These are phyloP conservation scores for Amazona guildingii DNA, from an alignment of 2,113 vertebrate species.

Conservation along the genomic window DNA sequence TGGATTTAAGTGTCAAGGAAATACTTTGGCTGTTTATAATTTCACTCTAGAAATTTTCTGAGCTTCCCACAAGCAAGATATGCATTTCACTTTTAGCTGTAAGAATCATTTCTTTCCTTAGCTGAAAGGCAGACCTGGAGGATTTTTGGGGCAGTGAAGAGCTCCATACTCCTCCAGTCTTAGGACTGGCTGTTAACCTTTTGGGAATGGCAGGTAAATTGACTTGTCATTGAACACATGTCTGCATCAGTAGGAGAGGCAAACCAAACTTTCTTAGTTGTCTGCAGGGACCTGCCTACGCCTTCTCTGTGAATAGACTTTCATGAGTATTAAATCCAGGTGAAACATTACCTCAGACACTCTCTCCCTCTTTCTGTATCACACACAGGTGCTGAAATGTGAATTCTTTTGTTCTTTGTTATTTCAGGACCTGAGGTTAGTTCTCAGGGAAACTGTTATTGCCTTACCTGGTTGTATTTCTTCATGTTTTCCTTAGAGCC, in stretches of 20 bases:
- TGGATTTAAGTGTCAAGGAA: not conserved
- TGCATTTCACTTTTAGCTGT: not conserved
- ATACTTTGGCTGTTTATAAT: not conserved
- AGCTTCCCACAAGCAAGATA: not conserved
- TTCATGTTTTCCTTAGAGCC: constrained; percentile 40
- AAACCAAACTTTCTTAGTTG: not conserved
- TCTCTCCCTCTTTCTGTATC: not conserved
- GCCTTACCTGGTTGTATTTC: constrained; percentile 50
- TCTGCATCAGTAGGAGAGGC: not conserved
- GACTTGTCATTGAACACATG: not conserved
- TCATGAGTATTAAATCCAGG: not conserved
- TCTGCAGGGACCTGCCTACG: not conserved
- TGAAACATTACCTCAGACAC: not conserved
- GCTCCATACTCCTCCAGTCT: not conserved
- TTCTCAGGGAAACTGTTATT: not conserved
- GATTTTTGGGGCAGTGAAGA: not conserved
- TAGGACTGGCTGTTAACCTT: not conserved
- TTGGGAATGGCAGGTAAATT: not conserved
- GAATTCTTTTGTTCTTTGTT: not conserved
- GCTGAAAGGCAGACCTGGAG: not conserved
- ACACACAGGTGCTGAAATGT: not conserved
- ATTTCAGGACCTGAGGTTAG: not conserved
- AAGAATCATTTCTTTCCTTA: not conserved
- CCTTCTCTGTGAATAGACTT: not conserved
- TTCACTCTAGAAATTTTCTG: not conserved